These are phyloP conservation scores for Hyphantria cunea DNA, from an alignment of 1,140 invertebrate genomes.

Conservation along the genomic window DNA sequence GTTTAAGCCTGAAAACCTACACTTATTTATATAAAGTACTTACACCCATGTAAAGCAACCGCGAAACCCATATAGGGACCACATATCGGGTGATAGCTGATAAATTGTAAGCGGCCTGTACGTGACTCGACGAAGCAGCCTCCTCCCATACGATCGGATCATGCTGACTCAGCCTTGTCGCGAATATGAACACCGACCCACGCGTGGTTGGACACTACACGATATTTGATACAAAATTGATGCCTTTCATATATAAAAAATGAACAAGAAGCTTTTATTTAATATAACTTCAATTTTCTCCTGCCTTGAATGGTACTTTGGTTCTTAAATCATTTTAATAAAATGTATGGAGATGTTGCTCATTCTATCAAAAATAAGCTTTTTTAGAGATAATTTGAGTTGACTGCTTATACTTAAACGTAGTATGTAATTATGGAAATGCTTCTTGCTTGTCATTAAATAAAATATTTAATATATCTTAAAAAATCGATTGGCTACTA, in stretches of 20 bases:
- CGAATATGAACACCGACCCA: conserved; percentile 21
- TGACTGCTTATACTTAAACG: background rate
- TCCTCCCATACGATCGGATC: conserved; percentile 17
- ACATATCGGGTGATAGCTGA: conserved; percentile 23
- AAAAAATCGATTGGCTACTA: too few relatives aligned
- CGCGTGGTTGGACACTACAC: conserved; percentile 16
- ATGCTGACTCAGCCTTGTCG: conserved; percentile 23
- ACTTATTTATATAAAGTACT: conserved; percentile 14
- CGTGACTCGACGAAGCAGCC: conserved; percentile 12
- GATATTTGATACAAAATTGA: conserved; percentile 22
- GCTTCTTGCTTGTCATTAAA: too few relatives aligned
- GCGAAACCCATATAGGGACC: conserved; percentile 17
- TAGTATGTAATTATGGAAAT: too few relatives aligned
- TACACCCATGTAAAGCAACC: conserved; percentile 21
- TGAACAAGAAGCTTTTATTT: background rate
- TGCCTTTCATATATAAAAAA: conserved; percentile 4
- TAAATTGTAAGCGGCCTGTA: conserved; percentile 27
- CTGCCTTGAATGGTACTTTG: too few relatives aligned
- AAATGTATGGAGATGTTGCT: background rate
- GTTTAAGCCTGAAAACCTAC: background rate
- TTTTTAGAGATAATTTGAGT: background rate
- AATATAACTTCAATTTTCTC: conserved; percentile 7
- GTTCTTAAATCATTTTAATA: conserved; percentile 13
- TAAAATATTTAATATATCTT: too few relatives aligned
- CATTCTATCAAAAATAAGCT: conserved; percentile 3